Conservation (phyloP, 2,888 invertebrate genomes). For the Argynnis bischoffii region DNA sequence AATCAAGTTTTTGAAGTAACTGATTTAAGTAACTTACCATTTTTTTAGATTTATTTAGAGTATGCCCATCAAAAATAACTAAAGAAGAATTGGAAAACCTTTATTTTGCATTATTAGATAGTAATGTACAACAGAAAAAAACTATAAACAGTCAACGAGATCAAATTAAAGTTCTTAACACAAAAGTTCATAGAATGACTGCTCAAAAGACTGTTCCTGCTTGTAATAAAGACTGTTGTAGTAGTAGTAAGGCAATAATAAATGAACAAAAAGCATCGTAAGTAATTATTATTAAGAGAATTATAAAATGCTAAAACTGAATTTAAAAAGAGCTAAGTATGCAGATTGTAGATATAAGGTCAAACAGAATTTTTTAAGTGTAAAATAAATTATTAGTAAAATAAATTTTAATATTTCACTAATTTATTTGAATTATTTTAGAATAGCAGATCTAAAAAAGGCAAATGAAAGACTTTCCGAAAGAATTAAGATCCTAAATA, state of each 20-base stretch:
- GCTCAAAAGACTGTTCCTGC: slow-evolving; percentile 49
- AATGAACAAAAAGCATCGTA: slow-evolving; percentile 64
- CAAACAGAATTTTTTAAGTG: too few species aligned
- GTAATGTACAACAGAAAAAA: slow-evolving; percentile 83
- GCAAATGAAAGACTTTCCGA: slow-evolving; percentile 59
- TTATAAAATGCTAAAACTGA: not conserved
- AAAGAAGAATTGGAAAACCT: slow-evolving; percentile 85
- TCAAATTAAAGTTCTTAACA: slow-evolving; percentile 57
- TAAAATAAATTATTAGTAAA: not conserved
- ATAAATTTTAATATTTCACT: slow-evolving; percentile 7
- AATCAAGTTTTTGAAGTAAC: not conserved
- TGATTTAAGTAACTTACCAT: not conserved
- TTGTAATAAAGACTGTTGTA: slow-evolving; percentile 56
- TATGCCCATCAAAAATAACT: slow-evolving; percentile 79
- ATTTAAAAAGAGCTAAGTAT: not conserved
- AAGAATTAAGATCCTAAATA: slow-evolving; percentile 59
- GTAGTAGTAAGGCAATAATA: slow-evolving; percentile 50
- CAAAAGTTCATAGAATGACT: slow-evolving; percentile 59
- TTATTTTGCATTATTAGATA: slow-evolving; percentile 84
- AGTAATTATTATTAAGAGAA: slow-evolving; percentile 39
- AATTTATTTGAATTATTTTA: slow-evolving; percentile 39
- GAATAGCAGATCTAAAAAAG: slow-evolving; percentile 59
- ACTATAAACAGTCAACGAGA: slow-evolving; percentile 84
- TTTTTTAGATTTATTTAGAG: slow-evolving; percentile 51
- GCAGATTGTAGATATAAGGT: not conserved